Base-by-base conservation (phyloP, 2,888 invertebrate genomes). In the Leucophenga maculata region DNA sequence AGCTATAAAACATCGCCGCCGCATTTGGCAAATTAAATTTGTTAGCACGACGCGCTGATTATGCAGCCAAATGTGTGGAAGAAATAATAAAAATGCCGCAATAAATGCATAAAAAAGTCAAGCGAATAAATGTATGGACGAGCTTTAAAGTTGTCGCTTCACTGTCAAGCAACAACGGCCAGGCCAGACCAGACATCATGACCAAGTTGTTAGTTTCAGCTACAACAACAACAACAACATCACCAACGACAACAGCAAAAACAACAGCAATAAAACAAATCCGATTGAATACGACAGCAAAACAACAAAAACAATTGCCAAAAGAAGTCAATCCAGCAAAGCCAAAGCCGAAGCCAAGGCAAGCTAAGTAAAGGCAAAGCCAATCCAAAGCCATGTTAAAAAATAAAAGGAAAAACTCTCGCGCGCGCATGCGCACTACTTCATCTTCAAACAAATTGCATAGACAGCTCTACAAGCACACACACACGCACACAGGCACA, bases 1-100 rank as follows among this genome's bases (percentile, higher is more conserved):
- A 82, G 80, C 13, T 72, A 78, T 83, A 39, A 39, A 39, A 39
- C 39, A 39, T 39, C 39, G 8, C 39, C 39, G 8, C 39, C 80
- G 82, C 82, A 83, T 80, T 80, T 81, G 80, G 84, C 79, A 83
- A 81, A 83, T 81, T 81, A 81, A 81, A 81, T 81, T 83, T 81
- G 84, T 81, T 64, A 64, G 62, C 62, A 46, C n/a, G 59, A 46
- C 62, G 44, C n/a, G 59, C n/a, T 48, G 62, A 64, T 64, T 64
- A 64, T 46, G 62, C 46, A 32, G 46, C 46, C 62, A 48, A 64
- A 64, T 64, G 62, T 48, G 57, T 57, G 26, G 2, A 22, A 57
- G 31, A 54, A 20, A 54, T 54, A 54, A 54, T 54, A 54, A 54
- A 20, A 54, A 13, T 39, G 39, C 18, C 22, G 22, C n/a, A 57